Base-by-base conservation (phyloP, 1,140 invertebrate species). In the Trachymyrmex septentrionalis region DNA sequence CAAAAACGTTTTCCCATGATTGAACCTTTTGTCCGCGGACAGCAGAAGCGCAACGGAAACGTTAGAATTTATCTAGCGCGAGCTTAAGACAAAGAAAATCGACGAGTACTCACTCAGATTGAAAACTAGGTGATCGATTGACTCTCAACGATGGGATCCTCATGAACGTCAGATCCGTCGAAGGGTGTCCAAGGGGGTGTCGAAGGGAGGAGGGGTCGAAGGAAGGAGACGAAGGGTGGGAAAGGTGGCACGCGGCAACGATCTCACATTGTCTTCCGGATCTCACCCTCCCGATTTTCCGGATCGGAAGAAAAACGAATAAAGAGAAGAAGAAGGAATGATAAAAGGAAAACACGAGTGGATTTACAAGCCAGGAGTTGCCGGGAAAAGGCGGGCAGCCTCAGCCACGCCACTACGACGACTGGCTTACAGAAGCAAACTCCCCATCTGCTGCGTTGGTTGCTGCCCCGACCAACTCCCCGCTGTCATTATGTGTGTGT, bases 401-500 rank as follows among this genome's bases (percentile, higher is more conserved):
- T 92, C 92, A 92, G 92, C 93, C 91, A 94, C 93, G 94, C 93
- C 92, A 77, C 86, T 92, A 90, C 90, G 91, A 94, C 93, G 94
- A 94, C 94, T 94, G 94, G 92, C 86, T 87, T 92, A 87, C 90
- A 89, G 88, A 92, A 90, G 86, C 92, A 92, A 91, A 92, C 92
- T 91, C 90, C 91, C 91, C 91, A 92, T 92, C 93, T 93, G 93
- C 93, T 93, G 82, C 78, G 85, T 80, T 85, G 84, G 72, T 89
- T 82, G 85, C 57, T 91, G 90, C 90, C 88, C 90, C 88, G 64
- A 87, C 90, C 90, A 90, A 91, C 90, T 88, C 90, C 91, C 89
- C 90, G 91, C 91, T 93, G 91, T 91, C 90, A 91, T 91, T 88
- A 89, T 73, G 76, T 86, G 76, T 86, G 84, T 86, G 88, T 90